Evolutionary conservation across 2,797 vertebrate genomes (phyloP).

Genomic region (Anguilla marmorata): DNA sequence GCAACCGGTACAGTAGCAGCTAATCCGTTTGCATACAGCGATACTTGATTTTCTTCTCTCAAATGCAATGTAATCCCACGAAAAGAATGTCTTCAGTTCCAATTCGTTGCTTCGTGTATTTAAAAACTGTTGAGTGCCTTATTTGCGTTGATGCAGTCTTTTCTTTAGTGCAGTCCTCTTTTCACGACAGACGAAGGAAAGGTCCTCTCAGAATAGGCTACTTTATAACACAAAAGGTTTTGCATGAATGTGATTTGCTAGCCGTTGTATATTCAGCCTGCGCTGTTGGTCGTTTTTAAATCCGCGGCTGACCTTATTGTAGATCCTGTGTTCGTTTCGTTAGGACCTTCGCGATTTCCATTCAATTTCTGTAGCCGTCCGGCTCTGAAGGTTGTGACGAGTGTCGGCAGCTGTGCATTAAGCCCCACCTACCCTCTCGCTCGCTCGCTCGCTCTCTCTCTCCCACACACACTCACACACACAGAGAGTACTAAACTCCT

Average conservation of each 20-base stretch:
- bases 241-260: neutral
- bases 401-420: slow-evolving; percentile 69
- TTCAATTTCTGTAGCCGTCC: slow-evolving; percentile 57
- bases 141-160: slow-evolving; percentile 38
- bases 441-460: slow-evolving; percentile 1
- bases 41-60: slow-evolving; percentile 27
- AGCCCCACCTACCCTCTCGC: slow-evolving; percentile 54
- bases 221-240: neutral
- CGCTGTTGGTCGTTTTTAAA: slow-evolving; percentile 1
- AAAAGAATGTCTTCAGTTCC: slow-evolving; percentile 36
- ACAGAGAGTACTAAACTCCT: slow-evolving; percentile 51
- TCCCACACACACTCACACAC: neutral
- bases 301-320: slow-evolving; percentile 31
- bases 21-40: neutral
- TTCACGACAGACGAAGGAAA: slow-evolving; percentile 44
- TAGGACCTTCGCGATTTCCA: slow-evolving; percentile 51
- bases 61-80: slow-evolving; percentile 54
- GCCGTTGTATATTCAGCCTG: neutral
- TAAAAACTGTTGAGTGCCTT: slow-evolving; percentile 44
- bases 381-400: slow-evolving; percentile 70
- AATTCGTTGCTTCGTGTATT: slow-evolving; percentile 15
- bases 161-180: slow-evolving; percentile 38
- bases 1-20: slow-evolving; percentile 8
- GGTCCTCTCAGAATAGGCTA: slow-evolving; percentile 16
- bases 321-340: slow-evolving; percentile 49